Evolutionary conservation across 1,140 invertebrate genomes (phyloP), one percentile per base, ranked within the genome.

Genomic region (Halotydeus destructor): DNA sequence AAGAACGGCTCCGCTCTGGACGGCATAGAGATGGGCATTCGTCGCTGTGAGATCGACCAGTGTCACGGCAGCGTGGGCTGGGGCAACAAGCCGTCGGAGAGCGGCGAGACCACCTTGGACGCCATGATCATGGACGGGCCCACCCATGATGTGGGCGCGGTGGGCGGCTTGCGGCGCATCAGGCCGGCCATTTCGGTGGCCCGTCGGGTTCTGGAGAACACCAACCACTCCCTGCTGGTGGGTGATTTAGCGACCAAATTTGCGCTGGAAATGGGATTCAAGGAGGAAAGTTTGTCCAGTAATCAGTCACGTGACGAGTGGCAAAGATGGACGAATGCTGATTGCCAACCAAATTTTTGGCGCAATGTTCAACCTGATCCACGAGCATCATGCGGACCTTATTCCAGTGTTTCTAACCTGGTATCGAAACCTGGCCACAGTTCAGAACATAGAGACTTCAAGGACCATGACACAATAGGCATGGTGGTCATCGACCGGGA

Each of bases 311-410:
- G 27, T 36, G 42, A 68, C 18, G 65, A 78, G 45, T 86, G 77
- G 71, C 52, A 64, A 38, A 52, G 74, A 9, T 98, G 94, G 93
- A 72, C 68, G 50, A 50, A 62, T 1, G 64, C 70, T 9, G 70
- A 74, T 37, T 99, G 94, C 59, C 94, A 98, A 60, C 93, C 93
- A 1, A 99, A 99, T 64, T 97, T 76, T 63, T 89, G 93, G 82
- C n/a, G n/a, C n/a, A 78, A 88, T 68, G 91, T 98, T 1, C 44
- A 48, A 14, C 94, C 93, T 14, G 72, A 96, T 65, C 76, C 88
- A 5, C 69, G 53, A 22, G 63, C 54, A 28, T 64, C 51, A 30
- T 98, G 94, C 68, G 94, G 94, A 0, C 93, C 93, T 0, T 99
- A 97, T 57, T n/a, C n/a, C n/a, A n/a, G n/a, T n/a, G n/a, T n/a